Evolutionary conservation across 2,113 vertebrate species (phyloP), one percentile per base, ranked within the genome.

Genomic region (Dendrocopos noguchii): DNA sequence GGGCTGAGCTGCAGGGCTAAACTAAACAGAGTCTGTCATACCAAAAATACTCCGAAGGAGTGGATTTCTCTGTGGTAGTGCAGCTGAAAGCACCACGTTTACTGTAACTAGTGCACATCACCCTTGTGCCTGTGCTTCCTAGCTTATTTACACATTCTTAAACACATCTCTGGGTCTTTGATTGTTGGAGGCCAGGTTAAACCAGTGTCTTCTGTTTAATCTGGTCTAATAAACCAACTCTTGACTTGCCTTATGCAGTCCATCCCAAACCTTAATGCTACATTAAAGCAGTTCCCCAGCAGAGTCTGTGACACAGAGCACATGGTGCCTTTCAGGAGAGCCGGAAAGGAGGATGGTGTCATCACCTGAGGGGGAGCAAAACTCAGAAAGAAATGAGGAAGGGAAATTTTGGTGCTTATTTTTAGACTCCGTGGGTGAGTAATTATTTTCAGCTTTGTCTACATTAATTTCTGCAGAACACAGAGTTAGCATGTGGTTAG

Each of bases 371-470:
- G 78, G 95, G 94, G 96, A 96, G 91, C 82, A 86, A 91, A 88
- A 91, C 85, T 92, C 91, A 94, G 89, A 95, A 80, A 96, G 96
- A 82, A 93, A 80, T 34, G 34, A 91, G 93, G 96, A 96, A 91
- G 95, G 96, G 95, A 96, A 96, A 95, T 95, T 96, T 95, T 31
- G 21, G 34, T 88, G 67, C 88, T 90, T 97, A 96, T 97, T 97
- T 96, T 96, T 97, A 96, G 95, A 91, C 63, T 93, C 72, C 6
- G 94, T 96, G 95, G 96, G 96, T 92, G 93, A 92, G 88, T 93
- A 91, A 92, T 93, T 96, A 86, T 95, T 94, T 95, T 95, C 91
- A 84, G 84, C 88, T 84, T 91, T 87, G 60, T 92, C 80, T 94
- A 14, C 91, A 92, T 94, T 95, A 85, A 93, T 91, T 95, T 88